Evolutionary conservation across 2,113 vertebrate species (phyloP), one percentile per base, ranked within the genome.

Genomic region (Vulpes vulpes): DNA sequence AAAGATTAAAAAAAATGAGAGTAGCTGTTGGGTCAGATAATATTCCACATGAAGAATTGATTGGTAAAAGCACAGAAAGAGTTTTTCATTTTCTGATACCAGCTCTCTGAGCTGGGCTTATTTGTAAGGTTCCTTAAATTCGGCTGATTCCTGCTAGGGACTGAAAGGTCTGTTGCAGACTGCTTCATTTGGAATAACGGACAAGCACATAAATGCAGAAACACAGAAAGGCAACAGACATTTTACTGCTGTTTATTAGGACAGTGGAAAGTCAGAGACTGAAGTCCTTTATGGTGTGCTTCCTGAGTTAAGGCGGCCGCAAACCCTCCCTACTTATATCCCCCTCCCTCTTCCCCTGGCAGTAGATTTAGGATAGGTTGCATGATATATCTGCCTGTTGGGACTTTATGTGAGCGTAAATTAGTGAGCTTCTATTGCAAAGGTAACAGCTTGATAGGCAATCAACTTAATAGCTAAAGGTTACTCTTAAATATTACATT

Each of bases 401-500:
- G 73, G 78, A 93, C 74, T 95, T 97, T 85, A 94, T 69, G 43
- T 19, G 35, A 88, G 76, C 57, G 14, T 94, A 89, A 97, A 94
- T 95, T 92, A 94, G 76, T 11, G 4, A 94, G 82, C 20, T 92
- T 57, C 67, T 91, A 60, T 32, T 73, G 76, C 11, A n/a, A 94
- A 94, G 53, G 71, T 82, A 96, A 81, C 53, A 84, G 80, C 64
- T 95, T 87, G 83, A 86, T 97, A 93, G 79, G 73, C 83, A 92
- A 92, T 96, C 76, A 92, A 59, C 74, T 96, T 96, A 95, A 96
- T 74, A 97, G 88, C 92, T 96, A 90, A 89, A 97, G 83, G 84
- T 95, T 96, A 94, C 71, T 95, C 69, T 97, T 97, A 92, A 97
- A 94, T 94, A 96, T 97, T 95, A 96, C 92, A 96, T 92, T 96